Percentiles rank a stretch among this genome's conserved stretches.
Evolutionary conservation across 1,140 invertebrate species (phyloP).

Genomic region (Ptiloglossa arizonensis): DNA sequence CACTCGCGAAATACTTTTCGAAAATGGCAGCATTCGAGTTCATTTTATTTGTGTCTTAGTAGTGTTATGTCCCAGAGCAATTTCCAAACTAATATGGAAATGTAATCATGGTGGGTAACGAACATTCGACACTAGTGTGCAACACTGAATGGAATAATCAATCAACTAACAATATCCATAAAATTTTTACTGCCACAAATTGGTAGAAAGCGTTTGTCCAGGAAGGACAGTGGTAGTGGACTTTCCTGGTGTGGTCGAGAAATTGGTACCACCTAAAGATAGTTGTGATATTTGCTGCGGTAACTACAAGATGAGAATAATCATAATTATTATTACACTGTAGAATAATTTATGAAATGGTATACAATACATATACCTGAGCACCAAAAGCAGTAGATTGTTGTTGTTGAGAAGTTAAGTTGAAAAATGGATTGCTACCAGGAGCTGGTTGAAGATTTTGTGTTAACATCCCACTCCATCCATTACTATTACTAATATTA

Average conservation of each 20-base stretch:
- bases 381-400: conserved; percentile 61
- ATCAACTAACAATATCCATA: conserved; percentile 65
- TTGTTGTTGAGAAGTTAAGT: conserved; percentile 71
- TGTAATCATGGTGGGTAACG: conserved; percentile 52
- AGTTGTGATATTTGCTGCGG: conserved; percentile 84
- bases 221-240: conserved; percentile 69
- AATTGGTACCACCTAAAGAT: conserved; percentile 76
- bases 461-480: conserved; percentile 78
- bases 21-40: conserved; percentile 39
- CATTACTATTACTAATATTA: conserved; percentile 74
- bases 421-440: conserved; percentile 80
- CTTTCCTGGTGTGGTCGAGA: conserved; percentile 67
- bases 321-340: conserved; percentile 9
- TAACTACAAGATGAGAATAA: conserved; percentile 75
- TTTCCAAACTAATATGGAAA: conserved; percentile 49
- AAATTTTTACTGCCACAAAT: conserved; percentile 82
- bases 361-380: conserved; percentile 65
- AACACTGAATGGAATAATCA: conserved; percentile 73
- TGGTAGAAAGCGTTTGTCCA: conserved; percentile 82
- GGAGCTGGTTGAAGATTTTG: conserved; percentile 79
- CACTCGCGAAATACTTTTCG: conserved; percentile 43
- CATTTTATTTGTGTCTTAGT: conserved; percentile 32
- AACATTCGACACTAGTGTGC: conserved; percentile 65
- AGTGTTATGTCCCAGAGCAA: conserved; percentile 50
- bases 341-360: neutral